These are phyloP conservation scores for Drosophila paranaensis DNA, from an alignment of 2,888 invertebrate species.

Conservation along the genomic window DNA sequence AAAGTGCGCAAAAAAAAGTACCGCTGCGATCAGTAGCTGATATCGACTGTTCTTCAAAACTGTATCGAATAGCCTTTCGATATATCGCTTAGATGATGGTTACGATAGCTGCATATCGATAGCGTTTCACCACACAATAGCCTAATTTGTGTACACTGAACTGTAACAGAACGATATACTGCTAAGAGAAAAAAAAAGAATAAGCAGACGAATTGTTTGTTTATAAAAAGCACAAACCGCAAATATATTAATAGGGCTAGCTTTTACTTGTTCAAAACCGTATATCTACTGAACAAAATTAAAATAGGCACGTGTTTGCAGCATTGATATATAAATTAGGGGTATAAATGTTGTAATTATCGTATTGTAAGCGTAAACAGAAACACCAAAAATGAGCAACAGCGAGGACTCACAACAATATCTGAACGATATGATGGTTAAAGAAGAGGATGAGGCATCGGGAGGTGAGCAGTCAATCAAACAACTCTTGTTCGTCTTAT, in stretches of 20 bases:
- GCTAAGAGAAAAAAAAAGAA: conserved; percentile 4
- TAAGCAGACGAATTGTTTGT: conserved; percentile 6
- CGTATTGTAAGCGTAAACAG: conserved; percentile 9
- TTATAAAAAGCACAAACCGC: background rate
- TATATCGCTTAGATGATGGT: conserved; percentile 13
- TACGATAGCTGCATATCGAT: conserved; percentile 22
- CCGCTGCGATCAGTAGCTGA: conserved; percentile 57
- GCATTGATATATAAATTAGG: too few relatives aligned
- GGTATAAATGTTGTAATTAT: conserved; percentile 18
- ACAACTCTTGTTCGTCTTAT: background rate
- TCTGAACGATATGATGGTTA: conserved; percentile 71
- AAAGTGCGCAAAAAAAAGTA: conserved; percentile 58
- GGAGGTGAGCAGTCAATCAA: conserved; percentile 62
- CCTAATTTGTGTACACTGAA: conserved; percentile 20
- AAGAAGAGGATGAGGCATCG: conserved; percentile 80
- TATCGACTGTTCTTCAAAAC: conserved; percentile 32
- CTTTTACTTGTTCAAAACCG: background rate
- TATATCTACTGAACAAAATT: background rate
- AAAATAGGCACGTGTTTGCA: background rate
- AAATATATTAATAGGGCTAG: background rate
- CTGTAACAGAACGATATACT: conserved; percentile 27
- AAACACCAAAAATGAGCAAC: conserved; percentile 58
- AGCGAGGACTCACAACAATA: conserved; percentile 81
- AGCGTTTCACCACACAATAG: background rate
- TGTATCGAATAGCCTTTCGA: conserved; percentile 33